These are phyloP conservation scores for Rhadinocentrus ornatus DNA, from an alignment of 2,797 vertebrate species.

Conservation along the genomic window DNA sequence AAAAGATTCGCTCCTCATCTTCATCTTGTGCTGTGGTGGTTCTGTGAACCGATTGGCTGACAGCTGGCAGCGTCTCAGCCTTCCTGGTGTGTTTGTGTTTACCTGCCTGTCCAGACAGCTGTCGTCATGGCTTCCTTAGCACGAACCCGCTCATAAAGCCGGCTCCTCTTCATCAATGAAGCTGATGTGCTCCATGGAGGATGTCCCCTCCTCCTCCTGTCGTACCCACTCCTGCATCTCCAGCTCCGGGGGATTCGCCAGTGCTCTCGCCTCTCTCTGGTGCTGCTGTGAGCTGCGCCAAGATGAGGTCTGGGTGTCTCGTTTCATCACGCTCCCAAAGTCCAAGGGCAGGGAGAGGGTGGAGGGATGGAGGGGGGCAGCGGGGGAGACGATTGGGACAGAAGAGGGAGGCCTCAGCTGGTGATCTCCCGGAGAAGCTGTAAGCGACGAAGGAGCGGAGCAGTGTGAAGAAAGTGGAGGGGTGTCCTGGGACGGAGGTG, in stretches of 20 bases:
- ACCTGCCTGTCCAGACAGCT: constrained; percentile 11
- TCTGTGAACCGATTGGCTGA: not conserved
- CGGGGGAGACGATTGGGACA: constrained; percentile 8
- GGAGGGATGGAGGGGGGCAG: constrained; percentile 45
- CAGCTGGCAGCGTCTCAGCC: constrained; percentile 11
- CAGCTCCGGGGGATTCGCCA: constrained; percentile 67
- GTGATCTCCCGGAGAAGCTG: constrained; percentile 70
- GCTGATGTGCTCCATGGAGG: constrained; percentile 80
- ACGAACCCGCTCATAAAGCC: constrained; percentile 68
- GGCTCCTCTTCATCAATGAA: constrained; percentile 87
- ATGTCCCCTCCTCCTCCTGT: constrained; percentile 43
- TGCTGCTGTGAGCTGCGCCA: constrained; percentile 48
- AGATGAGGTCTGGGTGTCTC: constrained; percentile 27
- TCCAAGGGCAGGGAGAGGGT: constrained; percentile 69
- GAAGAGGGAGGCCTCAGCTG: constrained; percentile 38
- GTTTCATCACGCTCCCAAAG: constrained; percentile 24
- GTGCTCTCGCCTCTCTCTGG: constrained; percentile 15
- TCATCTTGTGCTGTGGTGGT: constrained; percentile 43
- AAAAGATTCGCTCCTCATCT: constrained; percentile 6
- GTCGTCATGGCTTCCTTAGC: too few relatives aligned
- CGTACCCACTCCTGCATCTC: constrained; percentile 82
- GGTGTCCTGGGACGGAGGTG: constrained; percentile 65
- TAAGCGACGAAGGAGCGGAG: constrained; percentile 79
- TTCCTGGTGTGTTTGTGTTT: constrained; percentile 17
- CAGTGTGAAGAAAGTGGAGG: constrained; percentile 61